Percentiles rank a stretch among this genome's conserved stretches.
phyloP scores from a whole-genome alignment of 2,888 invertebrate species.

The Thumatha senex region DNA sequence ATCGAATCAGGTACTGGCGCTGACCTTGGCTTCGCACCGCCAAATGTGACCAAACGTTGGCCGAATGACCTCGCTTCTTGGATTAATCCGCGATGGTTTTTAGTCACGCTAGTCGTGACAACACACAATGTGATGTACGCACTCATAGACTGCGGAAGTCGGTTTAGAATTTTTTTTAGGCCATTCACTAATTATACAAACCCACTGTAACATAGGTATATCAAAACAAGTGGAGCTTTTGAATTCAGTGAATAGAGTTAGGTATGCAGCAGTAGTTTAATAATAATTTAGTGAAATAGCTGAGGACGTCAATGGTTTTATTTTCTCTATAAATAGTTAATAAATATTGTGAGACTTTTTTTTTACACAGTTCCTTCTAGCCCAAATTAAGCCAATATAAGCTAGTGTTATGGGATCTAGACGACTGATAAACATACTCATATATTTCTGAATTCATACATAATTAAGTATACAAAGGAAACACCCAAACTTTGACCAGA shows the following conservation, averaged over 20 bases:
- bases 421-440: too few relatives aligned
- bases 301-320: too few relatives aligned
- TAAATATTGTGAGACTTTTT: too few relatives aligned
- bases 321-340: too few relatives aligned
- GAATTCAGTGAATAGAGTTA: neutral
- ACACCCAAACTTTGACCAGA: too few relatives aligned
- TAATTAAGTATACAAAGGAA: too few relatives aligned
- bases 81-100: conserved; percentile 60
- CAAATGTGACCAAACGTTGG: conserved; percentile 71
- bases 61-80: conserved; percentile 67
- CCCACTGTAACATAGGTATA: conserved; percentile 7
- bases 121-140: conserved; percentile 33
- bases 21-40: conserved; percentile 64
- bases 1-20: conserved; percentile 43
- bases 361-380: too few relatives aligned
- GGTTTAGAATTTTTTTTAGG: conserved; percentile 21
- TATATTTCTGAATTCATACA: too few relatives aligned
- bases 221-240: conserved; percentile 4
- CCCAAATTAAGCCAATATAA: too few relatives aligned
- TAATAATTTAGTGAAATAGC: too few relatives aligned
- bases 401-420: too few relatives aligned
- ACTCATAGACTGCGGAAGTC: conserved; percentile 26
- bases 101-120: conserved; percentile 65
- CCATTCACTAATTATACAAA: conserved; percentile 23
- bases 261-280: neutral